Evolutionary conservation across 2,113 vertebrate species (phyloP), one percentile per base, ranked within the genome.

Genomic region (Dryoscopus gambensis): DNA sequence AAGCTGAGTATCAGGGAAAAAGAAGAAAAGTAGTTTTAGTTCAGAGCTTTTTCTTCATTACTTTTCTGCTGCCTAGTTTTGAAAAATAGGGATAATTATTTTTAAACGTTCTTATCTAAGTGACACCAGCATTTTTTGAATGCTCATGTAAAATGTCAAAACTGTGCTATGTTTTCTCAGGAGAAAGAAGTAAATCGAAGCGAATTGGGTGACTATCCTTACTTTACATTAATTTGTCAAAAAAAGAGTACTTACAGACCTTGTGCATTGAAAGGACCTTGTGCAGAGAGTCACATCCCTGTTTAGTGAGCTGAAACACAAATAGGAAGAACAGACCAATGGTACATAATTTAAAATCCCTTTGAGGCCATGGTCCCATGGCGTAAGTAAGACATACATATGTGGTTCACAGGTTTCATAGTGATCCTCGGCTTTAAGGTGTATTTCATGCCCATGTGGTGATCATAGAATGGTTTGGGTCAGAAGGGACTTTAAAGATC

Each of bases 1-100:
- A 97, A 97, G 79, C 44, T 96, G 92, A 95, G 95, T 95, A 87
- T 73, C 60, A 56, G 89, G 87, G 91, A 94, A 95, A 89, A 81
- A 79, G 90, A 94, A 73, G 39, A 77, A 90, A 88, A 77, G 52
- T 25, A 89, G 24, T 90, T 73, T 83, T 67, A 84, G 22, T 89
- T 80, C 73, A 84, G 82, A 80, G 28, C 5, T 77, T 91, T 85
- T 89, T 79, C 60, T 65, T 83, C 59, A 23, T 84, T 91, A 50
- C 8, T 65, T 82, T 92, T 91, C 86, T 12, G 3, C 42, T 88
- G 50, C 27, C 74, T 76, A 15, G 17, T 91, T 93, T 93, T 91
- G 82, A 88, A 93, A 95, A 95, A 83, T 27, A 63, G 1, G 46
- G 39, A 65, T 83, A 85, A 85, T 93, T 91, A 57, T 83, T 89